phyloP scores from a whole-genome alignment of 2,113 vertebrate genomes.

The Catagonus wagneri region DNA sequence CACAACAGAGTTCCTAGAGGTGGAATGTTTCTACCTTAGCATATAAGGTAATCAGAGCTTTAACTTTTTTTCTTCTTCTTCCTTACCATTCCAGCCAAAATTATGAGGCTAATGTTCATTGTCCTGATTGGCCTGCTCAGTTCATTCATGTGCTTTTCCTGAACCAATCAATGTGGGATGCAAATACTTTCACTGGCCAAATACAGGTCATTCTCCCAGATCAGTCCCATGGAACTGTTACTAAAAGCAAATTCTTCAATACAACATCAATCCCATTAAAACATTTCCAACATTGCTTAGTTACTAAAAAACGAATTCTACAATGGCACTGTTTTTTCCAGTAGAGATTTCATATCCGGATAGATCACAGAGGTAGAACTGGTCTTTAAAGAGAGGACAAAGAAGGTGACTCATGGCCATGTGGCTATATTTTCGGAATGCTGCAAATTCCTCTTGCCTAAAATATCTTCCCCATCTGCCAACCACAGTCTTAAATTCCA shows the following conservation, averaged over 20 bases:
- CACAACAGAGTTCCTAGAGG: neutral
- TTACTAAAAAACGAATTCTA: conserved; percentile 47
- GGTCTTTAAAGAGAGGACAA: conserved; percentile 72
- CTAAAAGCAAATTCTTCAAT: conserved; percentile 40
- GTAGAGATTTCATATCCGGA: neutral
- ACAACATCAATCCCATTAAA: neutral
- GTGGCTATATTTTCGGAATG: conserved; percentile 76
- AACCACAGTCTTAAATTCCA: conserved; percentile 72
- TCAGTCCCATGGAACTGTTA: neutral
- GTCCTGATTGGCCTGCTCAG: neutral
- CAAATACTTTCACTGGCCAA: neutral
- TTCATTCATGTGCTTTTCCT: neutral
- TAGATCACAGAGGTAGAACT: conserved; percentile 61
- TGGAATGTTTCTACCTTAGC: neutral
- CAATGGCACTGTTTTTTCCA: conserved; percentile 4
- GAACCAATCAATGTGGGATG: neutral
- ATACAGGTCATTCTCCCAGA: neutral
- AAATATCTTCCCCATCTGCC: conserved; percentile 80
- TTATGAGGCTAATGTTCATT: neutral
- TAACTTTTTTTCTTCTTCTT: neutral
- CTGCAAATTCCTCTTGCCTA: conserved; percentile 68
- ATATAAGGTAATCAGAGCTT: neutral
- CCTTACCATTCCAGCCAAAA: neutral
- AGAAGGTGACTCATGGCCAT: conserved; percentile 76
- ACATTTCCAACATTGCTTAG: neutral